Evolutionary conservation across 2,888 invertebrate genomes (phyloP).

Genomic region (Drosophila mettleri): DNA sequence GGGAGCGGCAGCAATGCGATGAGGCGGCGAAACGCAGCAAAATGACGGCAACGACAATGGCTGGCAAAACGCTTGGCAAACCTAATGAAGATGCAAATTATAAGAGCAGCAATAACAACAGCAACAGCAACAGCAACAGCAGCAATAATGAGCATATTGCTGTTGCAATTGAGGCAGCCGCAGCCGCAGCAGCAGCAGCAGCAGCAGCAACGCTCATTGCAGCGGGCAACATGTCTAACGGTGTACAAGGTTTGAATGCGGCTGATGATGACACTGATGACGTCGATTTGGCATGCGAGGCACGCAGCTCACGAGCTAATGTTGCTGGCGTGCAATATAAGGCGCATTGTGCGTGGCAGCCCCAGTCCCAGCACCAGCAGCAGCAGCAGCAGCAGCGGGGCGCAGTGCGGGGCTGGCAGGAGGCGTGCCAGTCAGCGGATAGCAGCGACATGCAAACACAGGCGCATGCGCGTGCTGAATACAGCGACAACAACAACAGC

Average conservation of each 20-base stretch:
- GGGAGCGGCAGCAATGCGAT: slow-evolving; percentile 25
- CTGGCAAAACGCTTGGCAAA: slow-evolving; percentile 44
- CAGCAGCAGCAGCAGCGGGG: slow-evolving; percentile 5
- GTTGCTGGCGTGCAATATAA: slow-evolving; percentile 59
- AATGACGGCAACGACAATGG: slow-evolving; percentile 53
- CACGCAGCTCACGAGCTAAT: slow-evolving; percentile 63
- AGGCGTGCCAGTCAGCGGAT: slow-evolving; percentile 61
- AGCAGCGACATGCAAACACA: slow-evolving; percentile 50
- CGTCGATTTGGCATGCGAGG: slow-evolving; percentile 64
- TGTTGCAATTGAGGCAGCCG: slow-evolving; percentile 38
- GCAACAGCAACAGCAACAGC: slow-evolving; percentile 14
- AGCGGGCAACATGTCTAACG: slow-evolving; percentile 53
- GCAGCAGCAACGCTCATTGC: slow-evolving; percentile 21
- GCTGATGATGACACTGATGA: slow-evolving; percentile 17
- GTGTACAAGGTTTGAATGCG: slow-evolving; percentile 39
- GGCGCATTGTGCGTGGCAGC: slow-evolving; percentile 69
- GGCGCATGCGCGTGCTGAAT: slow-evolving; percentile 78
- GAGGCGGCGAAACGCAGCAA: slow-evolving; percentile 39
- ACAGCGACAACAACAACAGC: slow-evolving; percentile 62
- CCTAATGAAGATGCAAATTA: slow-evolving; percentile 55
- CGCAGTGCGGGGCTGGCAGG: slow-evolving; percentile 29
- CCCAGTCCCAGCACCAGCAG: slow-evolving; percentile 20
- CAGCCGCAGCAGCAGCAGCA: slow-evolving; percentile 35
- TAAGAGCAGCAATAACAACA: slow-evolving; percentile 39
- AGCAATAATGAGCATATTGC: slow-evolving; percentile 17